A percentile compares a stretch with the other conserved stretches of the same genome.
These are phyloP conservation scores for Enteromius treurensis DNA, from an alignment of 2,797 vertebrate genomes.

Conservation along the genomic window DNA sequence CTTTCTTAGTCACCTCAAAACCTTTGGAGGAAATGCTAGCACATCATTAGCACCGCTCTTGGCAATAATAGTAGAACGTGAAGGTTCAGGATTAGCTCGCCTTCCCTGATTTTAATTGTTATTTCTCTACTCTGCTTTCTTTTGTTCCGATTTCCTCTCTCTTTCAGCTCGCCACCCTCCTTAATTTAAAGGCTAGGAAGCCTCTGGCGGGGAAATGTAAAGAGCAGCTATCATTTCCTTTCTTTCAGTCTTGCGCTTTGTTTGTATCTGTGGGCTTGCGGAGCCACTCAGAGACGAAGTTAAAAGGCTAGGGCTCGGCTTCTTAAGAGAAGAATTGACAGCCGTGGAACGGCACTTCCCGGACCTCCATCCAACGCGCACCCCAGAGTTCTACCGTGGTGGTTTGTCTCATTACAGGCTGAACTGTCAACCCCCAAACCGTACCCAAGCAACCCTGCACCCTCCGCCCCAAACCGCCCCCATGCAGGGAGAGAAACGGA, in stretches of 20 bases:
- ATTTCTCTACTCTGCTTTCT: slow-evolving; percentile 28
- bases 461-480: slow-evolving; percentile 46
- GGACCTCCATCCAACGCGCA: slow-evolving; percentile 78
- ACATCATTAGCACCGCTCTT: slow-evolving; percentile 63
- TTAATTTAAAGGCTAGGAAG: slow-evolving; percentile 65
- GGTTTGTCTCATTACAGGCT: slow-evolving; percentile 81
- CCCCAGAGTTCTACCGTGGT: slow-evolving; percentile 75
- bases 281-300: slow-evolving; percentile 61
- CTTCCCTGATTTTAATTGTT: slow-evolving; percentile 28
- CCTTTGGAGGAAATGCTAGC: slow-evolving; percentile 51
- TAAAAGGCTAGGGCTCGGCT: slow-evolving; percentile 65
- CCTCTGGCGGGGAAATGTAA: slow-evolving; percentile 59
- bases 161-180: slow-evolving; percentile 4
- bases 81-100: not conserved
- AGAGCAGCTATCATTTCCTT: slow-evolving; percentile 56
- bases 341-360: slow-evolving; percentile 74
- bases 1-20: not conserved
- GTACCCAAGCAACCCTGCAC: slow-evolving; percentile 46
- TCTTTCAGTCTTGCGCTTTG: slow-evolving; percentile 50
- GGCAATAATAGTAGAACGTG: slow-evolving; percentile 67
- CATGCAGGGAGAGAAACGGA: slow-evolving; percentile 19
- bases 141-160: slow-evolving; percentile 38
- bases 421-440: slow-evolving; percentile 64
- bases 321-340: slow-evolving; percentile 75
- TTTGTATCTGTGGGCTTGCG: slow-evolving; percentile 62